phyloP scores from a whole-genome alignment of 2,113 vertebrate species.

The Philantomba maxwellii region DNA sequence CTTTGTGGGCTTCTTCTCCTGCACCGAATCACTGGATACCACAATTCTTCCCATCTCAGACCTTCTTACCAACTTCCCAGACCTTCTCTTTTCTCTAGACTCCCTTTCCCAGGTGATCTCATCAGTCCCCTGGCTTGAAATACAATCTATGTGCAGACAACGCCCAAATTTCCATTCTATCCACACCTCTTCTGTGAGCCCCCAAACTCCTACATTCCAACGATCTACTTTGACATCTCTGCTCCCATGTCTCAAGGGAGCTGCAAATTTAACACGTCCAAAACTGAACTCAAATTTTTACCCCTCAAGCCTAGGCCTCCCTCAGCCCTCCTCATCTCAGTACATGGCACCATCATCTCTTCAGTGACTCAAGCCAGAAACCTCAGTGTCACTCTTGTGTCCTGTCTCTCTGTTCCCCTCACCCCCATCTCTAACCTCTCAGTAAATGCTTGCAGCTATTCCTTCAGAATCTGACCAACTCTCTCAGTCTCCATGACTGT shows the following conservation, averaged over 20 bases:
- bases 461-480: background rate
- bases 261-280: background rate
- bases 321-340: background rate
- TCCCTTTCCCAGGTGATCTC: background rate
- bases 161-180: background rate
- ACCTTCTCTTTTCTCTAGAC: background rate
- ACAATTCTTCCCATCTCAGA: background rate
- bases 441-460: background rate
- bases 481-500: background rate
- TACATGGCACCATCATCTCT: background rate
- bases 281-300: background rate
- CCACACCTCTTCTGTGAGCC: background rate
- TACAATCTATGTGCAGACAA: background rate
- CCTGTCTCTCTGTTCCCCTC: background rate
- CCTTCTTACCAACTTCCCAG: background rate
- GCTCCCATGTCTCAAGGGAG: background rate
- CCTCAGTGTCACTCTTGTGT: background rate
- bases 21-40: background rate
- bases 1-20: background rate
- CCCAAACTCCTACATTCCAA: background rate
- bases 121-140: background rate
- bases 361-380: background rate
- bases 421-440: background rate
- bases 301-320: background rate
- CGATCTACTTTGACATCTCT: background rate